Evolutionary conservation across 2,888 invertebrate genomes (phyloP), one percentile per base, ranked within the genome.

Genomic region (Sesamia inferens): DNA sequence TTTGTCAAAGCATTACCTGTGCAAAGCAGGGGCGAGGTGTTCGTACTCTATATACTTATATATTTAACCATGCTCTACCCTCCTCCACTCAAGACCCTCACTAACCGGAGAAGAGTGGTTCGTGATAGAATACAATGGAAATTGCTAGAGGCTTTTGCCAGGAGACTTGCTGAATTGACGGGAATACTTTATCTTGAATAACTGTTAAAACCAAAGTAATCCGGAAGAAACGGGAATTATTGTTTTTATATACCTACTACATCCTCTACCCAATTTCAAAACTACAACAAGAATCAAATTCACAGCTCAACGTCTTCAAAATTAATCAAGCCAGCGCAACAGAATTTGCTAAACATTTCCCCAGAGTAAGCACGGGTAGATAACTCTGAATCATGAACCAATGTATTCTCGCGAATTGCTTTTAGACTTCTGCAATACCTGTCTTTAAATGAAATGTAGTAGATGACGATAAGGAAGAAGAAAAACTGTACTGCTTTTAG

Each of bases 341-440:
- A 59, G 68, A 84, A 84, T 81, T 81, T 84, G 84, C 65, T 75
- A 81, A 84, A 81, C 81, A 84, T 81, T 81, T 81, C 81, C 81
- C 81, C 7, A 51, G 84, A 62, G 81, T 48, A 51, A n/a, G 44
- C 54, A n/a, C 68, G 81, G 58, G 58, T 47, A 71, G 68, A 79
- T 83, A 81, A 63, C 68, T 51, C 47, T 84, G 76, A 81, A 81
- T 75, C 81, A 74, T 81, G 74, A 61, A 81, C 84, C 81, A n/a
- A 81, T 81, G 81, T 71, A 61, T 69, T 80, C 58, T 66, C 54
- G 42, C 62, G 48, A 64, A 71, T 70, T 68, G 69, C 73, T 84
- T 68, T 70, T 16, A 70, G 61, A 63, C 19, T 79, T 44, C 59
- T 64, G 14, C 31, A 16, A 68, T 48, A 59, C 14, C 14, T 31